Evolutionary conservation across 2,888 invertebrate species (phyloP).

Genomic region (Tholera decimalis): DNA sequence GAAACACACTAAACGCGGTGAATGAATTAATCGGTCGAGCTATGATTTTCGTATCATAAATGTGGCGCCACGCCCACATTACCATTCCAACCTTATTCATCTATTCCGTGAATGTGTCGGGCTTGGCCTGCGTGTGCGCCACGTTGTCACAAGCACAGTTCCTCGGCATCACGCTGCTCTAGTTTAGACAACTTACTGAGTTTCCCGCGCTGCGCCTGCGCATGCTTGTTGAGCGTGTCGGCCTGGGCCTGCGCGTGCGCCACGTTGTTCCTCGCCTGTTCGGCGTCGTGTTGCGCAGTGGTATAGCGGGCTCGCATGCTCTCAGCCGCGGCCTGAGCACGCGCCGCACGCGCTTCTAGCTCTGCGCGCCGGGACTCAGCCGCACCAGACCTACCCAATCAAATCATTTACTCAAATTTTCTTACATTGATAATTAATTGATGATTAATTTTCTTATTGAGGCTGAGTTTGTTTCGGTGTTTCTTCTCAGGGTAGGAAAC

Average conservation of each 20-base stretch:
- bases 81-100: too few relatives aligned
- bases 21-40: too few relatives aligned
- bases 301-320: conserved; percentile 77
- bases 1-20: too few relatives aligned
- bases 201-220: conserved; percentile 64
- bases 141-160: conserved; percentile 79
- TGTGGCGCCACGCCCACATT: too few relatives aligned
- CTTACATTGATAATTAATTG: too few relatives aligned
- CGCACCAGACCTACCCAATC: conserved; percentile 68
- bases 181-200: conserved; percentile 61
- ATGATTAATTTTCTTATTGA: too few relatives aligned
- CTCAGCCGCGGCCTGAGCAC: conserved; percentile 65
- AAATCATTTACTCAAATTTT: too few relatives aligned
- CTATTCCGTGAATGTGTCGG: too few relatives aligned
- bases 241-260: conserved; percentile 70
- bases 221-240: conserved; percentile 68
- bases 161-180: conserved; percentile 78
- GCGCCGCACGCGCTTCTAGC: conserved; percentile 65
- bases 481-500: too few relatives aligned
- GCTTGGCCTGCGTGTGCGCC: conserved; percentile 69
- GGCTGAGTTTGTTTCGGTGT: too few relatives aligned
- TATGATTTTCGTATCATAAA: too few relatives aligned
- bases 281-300: conserved; percentile 82
- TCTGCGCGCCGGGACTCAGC: conserved; percentile 69
- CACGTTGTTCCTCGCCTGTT: conserved; percentile 77